Conservation (phyloP, 2,888 invertebrate genomes). For the Ormyrus thymus region DNA sequence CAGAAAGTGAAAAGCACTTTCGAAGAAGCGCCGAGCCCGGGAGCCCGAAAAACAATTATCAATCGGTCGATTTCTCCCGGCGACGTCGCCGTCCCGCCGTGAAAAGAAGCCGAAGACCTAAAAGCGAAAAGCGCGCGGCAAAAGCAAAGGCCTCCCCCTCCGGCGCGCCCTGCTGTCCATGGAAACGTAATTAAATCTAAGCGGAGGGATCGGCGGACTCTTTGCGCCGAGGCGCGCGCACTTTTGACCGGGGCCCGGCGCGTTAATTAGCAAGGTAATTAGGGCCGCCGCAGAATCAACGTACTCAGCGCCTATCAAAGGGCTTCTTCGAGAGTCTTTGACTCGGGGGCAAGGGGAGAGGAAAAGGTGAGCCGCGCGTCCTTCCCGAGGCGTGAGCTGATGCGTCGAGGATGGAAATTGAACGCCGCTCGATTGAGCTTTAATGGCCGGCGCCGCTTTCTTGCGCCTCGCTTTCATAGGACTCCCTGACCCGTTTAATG, state of each 20-base stretch:
- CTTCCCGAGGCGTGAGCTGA: not conserved
- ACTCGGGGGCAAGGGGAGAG: not conserved
- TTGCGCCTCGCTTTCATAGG: too few species aligned
- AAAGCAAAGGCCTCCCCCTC: not conserved
- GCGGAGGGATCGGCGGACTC: constrained; percentile 57
- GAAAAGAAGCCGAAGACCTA: not conserved
- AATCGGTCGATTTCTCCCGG: not conserved
- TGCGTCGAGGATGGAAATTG: not conserved
- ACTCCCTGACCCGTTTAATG: too few species aligned
- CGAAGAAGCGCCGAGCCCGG: not conserved
- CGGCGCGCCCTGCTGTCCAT: constrained; percentile 55
- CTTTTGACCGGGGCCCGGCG: constrained; percentile 60
- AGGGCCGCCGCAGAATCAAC: constrained; percentile 43
- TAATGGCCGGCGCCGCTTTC: not conserved
- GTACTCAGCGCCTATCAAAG: constrained; percentile 32
- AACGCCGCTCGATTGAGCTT: constrained; percentile 9
- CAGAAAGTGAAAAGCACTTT: too few species aligned
- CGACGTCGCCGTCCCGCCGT: not conserved
- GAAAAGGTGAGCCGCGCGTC: not conserved
- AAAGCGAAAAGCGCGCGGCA: not conserved
- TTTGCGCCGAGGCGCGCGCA: constrained; percentile 51
- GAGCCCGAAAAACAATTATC: constrained; percentile 1
- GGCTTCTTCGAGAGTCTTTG: constrained; percentile 38
- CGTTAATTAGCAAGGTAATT: constrained; percentile 64
- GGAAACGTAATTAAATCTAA: constrained; percentile 69